These are phyloP conservation scores for Hoplias malabaricus DNA, from an alignment of 2,113 vertebrate species.

Conservation along the genomic window DNA sequence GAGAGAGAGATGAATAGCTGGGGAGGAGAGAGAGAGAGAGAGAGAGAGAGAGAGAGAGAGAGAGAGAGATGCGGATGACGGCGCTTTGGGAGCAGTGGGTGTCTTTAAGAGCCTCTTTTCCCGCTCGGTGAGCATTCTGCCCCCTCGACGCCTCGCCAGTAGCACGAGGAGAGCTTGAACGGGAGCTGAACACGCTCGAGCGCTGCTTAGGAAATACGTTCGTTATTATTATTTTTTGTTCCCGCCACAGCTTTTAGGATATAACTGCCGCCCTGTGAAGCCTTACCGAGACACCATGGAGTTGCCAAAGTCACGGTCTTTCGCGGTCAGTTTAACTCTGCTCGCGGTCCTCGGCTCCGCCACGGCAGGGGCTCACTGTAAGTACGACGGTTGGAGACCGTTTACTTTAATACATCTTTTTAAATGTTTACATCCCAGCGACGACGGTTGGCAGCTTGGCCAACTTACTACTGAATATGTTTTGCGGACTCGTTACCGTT, in stretches of 20 bases:
- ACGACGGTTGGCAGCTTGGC: not conserved
- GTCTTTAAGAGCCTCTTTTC: conserved; percentile 50
- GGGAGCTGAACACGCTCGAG: conserved; percentile 10
- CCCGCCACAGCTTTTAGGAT: conserved; percentile 31
- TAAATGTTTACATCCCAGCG: not conserved
- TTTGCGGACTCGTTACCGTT: not conserved
- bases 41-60: not conserved
- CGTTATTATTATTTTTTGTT: not conserved
- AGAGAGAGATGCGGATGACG: conserved; percentile 41
- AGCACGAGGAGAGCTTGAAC: conserved; percentile 2
- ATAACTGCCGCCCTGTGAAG: conserved; percentile 17
- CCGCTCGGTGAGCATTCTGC: conserved; percentile 30
- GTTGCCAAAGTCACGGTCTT: conserved; percentile 48
- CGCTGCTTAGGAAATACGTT: conserved; percentile 39
- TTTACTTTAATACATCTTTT: not conserved
- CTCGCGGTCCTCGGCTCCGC: conserved; percentile 61
- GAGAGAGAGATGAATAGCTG: not conserved
- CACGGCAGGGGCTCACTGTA: conserved; percentile 67
- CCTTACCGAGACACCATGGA: conserved; percentile 46
- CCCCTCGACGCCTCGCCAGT: conserved; percentile 32
- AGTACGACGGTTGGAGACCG: conserved; percentile 55
- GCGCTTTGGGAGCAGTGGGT: conserved; percentile 44
- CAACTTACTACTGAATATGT: too few relatives aligned
- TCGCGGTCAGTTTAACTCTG: conserved; percentile 42
- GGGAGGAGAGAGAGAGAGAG: not conserved